Evolutionary conservation across 1,140 invertebrate genomes (phyloP).

Genomic region (Drosophila nebulosa): DNA sequence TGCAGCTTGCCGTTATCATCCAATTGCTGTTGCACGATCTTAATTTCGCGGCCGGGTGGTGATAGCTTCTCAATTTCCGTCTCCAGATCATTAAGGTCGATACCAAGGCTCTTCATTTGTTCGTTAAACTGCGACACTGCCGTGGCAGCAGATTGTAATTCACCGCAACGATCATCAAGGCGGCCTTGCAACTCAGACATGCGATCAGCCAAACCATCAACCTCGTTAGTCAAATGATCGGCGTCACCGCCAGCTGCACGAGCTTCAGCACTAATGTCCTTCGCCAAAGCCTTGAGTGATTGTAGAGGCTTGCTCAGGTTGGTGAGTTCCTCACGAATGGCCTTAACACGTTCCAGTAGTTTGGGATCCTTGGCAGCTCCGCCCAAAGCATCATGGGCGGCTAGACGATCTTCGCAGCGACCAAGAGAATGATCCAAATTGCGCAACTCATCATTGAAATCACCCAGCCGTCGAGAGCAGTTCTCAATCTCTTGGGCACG

Average conservation of each 20-base stretch:
- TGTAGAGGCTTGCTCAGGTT: constrained; percentile 90
- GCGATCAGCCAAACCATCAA: constrained; percentile 89
- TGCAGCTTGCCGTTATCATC: constrained; percentile 89
- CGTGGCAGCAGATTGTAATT: constrained; percentile 92
- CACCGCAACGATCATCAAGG: constrained; percentile 89
- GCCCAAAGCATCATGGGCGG: constrained; percentile 90
- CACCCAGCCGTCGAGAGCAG: constrained; percentile 89
- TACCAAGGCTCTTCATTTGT: constrained; percentile 88
- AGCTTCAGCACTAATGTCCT: constrained; percentile 88
- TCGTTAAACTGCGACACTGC: constrained; percentile 94
- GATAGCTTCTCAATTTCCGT: constrained; percentile 92
- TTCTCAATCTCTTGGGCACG: constrained; percentile 91
- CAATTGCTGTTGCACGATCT: constrained; percentile 91
- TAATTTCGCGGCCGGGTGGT: constrained; percentile 92
- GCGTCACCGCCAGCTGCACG: constrained; percentile 87
- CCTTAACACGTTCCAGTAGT: constrained; percentile 90
- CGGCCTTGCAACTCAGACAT: constrained; percentile 89
- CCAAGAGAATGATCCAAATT: constrained; percentile 91
- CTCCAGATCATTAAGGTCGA: constrained; percentile 90
- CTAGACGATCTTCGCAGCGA: constrained; percentile 92
- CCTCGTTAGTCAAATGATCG: constrained; percentile 88
- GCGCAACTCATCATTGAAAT: constrained; percentile 92
- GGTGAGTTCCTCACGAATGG: constrained; percentile 87
- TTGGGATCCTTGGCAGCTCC: constrained; percentile 91
- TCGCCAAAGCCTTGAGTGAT: constrained; percentile 86